Conservation (phyloP, 2,888 invertebrate genomes). For the Ditula angustiorana region DNA sequence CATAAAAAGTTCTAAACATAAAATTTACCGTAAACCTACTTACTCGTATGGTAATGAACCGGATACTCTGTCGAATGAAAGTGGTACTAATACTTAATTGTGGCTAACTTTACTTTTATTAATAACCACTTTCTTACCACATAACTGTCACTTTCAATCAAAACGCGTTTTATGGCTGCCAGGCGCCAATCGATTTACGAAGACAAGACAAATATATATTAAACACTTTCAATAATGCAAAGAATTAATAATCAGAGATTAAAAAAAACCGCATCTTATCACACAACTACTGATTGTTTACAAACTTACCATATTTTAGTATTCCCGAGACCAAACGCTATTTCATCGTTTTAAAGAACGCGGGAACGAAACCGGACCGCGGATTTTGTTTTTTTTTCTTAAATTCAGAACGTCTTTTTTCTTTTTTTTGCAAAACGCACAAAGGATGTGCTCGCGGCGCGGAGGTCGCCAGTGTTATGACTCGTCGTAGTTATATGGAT, state of each 20-base stretch:
- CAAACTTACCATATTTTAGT: slow-evolving; percentile 43
- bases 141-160: slow-evolving; percentile 30
- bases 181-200: neutral
- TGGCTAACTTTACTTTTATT: slow-evolving; percentile 23
- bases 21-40: slow-evolving; percentile 28
- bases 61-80: slow-evolving; percentile 47
- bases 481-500: slow-evolving; percentile 52
- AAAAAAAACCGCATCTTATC: slow-evolving; percentile 8
- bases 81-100: slow-evolving; percentile 31
- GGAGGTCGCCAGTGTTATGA: slow-evolving; percentile 63
- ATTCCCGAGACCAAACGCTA: slow-evolving; percentile 51
- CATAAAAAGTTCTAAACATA: neutral
- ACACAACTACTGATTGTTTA: slow-evolving; percentile 17
- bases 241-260: neutral
- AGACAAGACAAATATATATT: too few species aligned
- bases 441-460: slow-evolving; percentile 62
- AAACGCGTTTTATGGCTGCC: neutral
- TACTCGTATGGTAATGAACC: slow-evolving; percentile 40
- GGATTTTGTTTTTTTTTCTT: slow-evolving; percentile 66
- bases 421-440: slow-evolving; percentile 58
- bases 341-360: slow-evolving; percentile 57
- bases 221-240: slow-evolving; percentile 12
- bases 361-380: slow-evolving; percentile 65
- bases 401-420: slow-evolving; percentile 54
- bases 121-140: slow-evolving; percentile 38